Conservation (phyloP, 1,140 invertebrate genomes). For the Drosophila malerkotliana region DNA sequence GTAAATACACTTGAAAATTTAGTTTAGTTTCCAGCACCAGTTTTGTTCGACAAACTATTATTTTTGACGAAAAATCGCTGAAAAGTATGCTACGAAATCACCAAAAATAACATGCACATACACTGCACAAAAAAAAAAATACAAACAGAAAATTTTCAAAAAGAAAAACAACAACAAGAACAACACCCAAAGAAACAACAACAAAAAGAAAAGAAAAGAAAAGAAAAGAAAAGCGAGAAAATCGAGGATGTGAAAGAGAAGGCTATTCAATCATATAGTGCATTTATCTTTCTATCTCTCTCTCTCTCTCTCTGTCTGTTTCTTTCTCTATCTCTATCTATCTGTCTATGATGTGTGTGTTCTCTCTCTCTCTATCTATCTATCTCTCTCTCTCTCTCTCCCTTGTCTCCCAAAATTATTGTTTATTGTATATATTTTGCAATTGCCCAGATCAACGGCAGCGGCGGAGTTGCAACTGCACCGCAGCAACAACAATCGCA, state of each 20-base stretch:
- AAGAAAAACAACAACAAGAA: constrained; percentile 23
- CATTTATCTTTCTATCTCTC: constrained; percentile 74
- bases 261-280: constrained; percentile 72
- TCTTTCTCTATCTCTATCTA: constrained; percentile 46
- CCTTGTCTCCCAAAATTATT: constrained; percentile 69
- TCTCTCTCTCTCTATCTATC: constrained; percentile 53
- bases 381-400: constrained; percentile 60
- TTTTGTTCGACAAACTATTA: constrained; percentile 22
- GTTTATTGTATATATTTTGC: constrained; percentile 65
- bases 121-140: neutral
- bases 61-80: constrained; percentile 25
- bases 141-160: constrained; percentile 27
- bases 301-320: constrained; percentile 52
- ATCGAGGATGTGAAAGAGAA: constrained; percentile 30
- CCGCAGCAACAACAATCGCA: constrained; percentile 51
- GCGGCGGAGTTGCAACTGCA: constrained; percentile 53
- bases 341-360: constrained; percentile 59
- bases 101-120: constrained; percentile 11
- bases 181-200: constrained; percentile 11
- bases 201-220: constrained; percentile 33
- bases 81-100: constrained; percentile 21
- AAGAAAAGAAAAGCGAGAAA: constrained; percentile 9
- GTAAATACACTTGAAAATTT: neutral
- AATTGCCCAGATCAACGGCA: constrained; percentile 74
- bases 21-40: neutral